Percentiles rank a stretch among this genome's conserved stretches.
Conservation (phyloP, 1,140 invertebrate species). For the Drosophila sp. region DNA sequence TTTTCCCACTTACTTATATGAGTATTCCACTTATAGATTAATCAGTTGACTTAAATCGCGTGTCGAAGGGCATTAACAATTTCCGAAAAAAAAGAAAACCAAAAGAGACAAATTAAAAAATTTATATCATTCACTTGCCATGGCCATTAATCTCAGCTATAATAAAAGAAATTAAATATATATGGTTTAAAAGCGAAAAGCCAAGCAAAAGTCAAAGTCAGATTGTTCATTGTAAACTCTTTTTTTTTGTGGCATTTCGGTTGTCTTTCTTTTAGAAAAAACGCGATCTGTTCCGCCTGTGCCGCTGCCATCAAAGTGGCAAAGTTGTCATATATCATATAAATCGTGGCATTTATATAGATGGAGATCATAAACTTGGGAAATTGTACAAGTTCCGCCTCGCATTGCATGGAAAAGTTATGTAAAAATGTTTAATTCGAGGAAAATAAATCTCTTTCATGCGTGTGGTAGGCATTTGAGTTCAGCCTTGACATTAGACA, state of each 20-base stretch:
- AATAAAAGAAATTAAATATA: slow-evolving; percentile 15
- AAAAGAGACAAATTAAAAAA: slow-evolving; percentile 2
- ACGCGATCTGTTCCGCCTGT: slow-evolving; percentile 37
- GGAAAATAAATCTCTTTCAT: slow-evolving; percentile 32
- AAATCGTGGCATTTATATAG: slow-evolving; percentile 14
- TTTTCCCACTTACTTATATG: not conserved
- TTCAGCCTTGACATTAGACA: slow-evolving; percentile 58
- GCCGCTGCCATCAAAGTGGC: slow-evolving; percentile 15
- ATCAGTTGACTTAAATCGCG: not conserved
- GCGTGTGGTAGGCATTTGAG: slow-evolving; percentile 27
- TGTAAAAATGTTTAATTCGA: slow-evolving; percentile 41
- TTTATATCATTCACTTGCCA: slow-evolving; percentile 2
- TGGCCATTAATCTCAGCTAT: slow-evolving; percentile 6
- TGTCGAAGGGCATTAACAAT: slow-evolving; percentile 11
- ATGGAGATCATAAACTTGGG: slow-evolving; percentile 25
- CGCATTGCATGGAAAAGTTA: slow-evolving; percentile 52
- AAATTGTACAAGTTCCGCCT: slow-evolving; percentile 57
- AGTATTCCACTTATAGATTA: not conserved
- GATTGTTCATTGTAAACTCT: slow-evolving; percentile 1
- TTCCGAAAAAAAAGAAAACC: not conserved
- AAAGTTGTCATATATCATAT: slow-evolving; percentile 23
- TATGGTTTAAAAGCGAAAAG: slow-evolving; percentile 8
- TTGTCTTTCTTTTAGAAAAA: slow-evolving; percentile 17
- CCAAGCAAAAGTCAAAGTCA: slow-evolving; percentile 6
- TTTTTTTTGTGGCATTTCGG: slow-evolving; percentile 1